phyloP scores from a whole-genome alignment of 1,140 invertebrate species.

The Asbolus verrucosus region DNA sequence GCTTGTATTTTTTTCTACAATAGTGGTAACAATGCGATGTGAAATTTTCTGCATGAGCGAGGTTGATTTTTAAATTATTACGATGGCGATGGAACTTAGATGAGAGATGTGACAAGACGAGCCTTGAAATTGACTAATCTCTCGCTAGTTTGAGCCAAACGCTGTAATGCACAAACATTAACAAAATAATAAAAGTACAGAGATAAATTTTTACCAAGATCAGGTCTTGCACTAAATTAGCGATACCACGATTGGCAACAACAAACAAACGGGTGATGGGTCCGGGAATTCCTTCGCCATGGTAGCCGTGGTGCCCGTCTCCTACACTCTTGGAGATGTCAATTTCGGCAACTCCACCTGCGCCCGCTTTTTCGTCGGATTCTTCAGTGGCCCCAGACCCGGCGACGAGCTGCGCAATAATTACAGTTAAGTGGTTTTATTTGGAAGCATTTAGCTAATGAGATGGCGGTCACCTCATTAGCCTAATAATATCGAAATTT shows the following conservation, averaged over 20 bases:
- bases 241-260: constrained; percentile 84
- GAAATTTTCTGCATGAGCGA: constrained; percentile 16
- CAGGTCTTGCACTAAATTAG: constrained; percentile 86
- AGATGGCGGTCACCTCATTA: constrained; percentile 1
- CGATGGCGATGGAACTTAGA: constrained; percentile 68
- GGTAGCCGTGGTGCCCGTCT: constrained; percentile 73
- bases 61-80: constrained; percentile 27
- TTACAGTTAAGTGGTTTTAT: constrained; percentile 12
- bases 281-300: constrained; percentile 83
- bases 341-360: constrained; percentile 66
- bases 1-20: constrained; percentile 37
- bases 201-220: constrained; percentile 85
- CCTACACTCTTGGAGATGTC: constrained; percentile 64
- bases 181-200: too few species aligned
- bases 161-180: constrained; percentile 72
- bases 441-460: neutral
- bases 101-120: constrained; percentile 86
- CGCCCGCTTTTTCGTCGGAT: constrained; percentile 69
- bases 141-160: constrained; percentile 87
- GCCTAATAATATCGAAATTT: neutral
- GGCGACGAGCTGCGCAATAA: constrained; percentile 74
- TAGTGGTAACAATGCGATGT: constrained; percentile 22
- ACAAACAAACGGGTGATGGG: constrained; percentile 87
- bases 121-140: constrained; percentile 92
- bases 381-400: constrained; percentile 72